phyloP scores from a whole-genome alignment of 1,140 invertebrate species.

The Luehdorfia chinensis region DNA sequence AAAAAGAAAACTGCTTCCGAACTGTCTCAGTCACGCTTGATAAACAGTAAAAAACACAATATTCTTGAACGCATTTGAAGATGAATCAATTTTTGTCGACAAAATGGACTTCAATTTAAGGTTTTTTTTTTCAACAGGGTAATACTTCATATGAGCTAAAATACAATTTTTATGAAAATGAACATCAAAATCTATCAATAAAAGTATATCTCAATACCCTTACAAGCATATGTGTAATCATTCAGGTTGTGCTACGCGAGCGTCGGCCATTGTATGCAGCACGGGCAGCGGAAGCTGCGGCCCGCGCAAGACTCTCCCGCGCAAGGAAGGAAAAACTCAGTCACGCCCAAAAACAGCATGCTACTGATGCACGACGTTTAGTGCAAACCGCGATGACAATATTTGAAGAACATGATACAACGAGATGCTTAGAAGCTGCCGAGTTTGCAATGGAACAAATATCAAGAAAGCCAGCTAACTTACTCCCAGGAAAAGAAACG shows the following conservation, averaged over 20 bases:
- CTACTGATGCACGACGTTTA: constrained; percentile 47
- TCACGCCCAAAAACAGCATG: constrained; percentile 46
- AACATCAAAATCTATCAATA: no score
- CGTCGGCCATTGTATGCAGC: constrained; percentile 58
- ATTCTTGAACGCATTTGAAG: no score
- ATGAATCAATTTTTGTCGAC: no score
- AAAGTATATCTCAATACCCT: no score
- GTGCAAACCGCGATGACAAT: constrained; percentile 34
- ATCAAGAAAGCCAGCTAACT: constrained; percentile 39
- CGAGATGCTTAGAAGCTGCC: constrained; percentile 54
- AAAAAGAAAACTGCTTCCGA: no score
- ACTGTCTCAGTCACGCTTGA: no score
- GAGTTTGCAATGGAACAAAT: constrained; percentile 66
- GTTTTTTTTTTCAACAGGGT: no score
- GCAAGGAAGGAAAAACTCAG: constrained; percentile 43
- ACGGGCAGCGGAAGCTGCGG: constrained; percentile 41
- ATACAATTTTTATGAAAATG: no score
- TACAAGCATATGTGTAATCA: no score
- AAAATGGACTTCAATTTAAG: no score
- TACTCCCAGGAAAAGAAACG: constrained; percentile 57
- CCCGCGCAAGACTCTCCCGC: constrained; percentile 41
- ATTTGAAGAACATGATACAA: constrained; percentile 46
- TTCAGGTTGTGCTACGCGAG: constrained; percentile 57
- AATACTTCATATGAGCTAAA: no score
- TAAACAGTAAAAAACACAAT: no score